phyloP scores from a whole-genome alignment of 2,113 vertebrate genomes.

The Halichoeres trimaculatus region DNA sequence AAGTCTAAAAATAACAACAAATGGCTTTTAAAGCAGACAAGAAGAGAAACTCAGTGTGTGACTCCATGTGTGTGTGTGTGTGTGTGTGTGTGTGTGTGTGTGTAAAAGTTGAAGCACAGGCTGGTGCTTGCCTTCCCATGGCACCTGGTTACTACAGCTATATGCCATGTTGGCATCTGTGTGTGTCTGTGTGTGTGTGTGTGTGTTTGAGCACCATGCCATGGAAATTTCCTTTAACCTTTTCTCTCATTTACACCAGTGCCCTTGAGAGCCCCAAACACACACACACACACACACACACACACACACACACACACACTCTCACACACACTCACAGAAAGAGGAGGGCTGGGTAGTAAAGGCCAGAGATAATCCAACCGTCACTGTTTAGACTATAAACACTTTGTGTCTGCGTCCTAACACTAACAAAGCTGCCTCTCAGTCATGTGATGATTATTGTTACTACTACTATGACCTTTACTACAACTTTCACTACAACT shows the following conservation, averaged over 20 bases:
- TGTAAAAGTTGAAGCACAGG: constrained; percentile 31
- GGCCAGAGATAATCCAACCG: constrained; percentile 34
- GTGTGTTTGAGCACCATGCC: constrained; percentile 9
- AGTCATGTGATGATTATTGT: constrained; percentile 18
- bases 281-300: constrained; percentile 10
- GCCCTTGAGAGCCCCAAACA: constrained; percentile 42
- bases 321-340: too few relatives aligned
- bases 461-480: neutral
- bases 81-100: neutral
- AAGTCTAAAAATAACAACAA: constrained; percentile 65
- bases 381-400: constrained; percentile 31
- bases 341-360: neutral
- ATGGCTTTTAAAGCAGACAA: constrained; percentile 38
- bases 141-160: constrained; percentile 59
- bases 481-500: neutral
- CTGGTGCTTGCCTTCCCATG: constrained; percentile 62
- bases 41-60: constrained; percentile 3
- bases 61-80: neutral
- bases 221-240: constrained; percentile 73
- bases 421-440: constrained; percentile 12
- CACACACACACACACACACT: constrained; percentile 14
- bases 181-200: constrained; percentile 17
- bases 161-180: constrained; percentile 20
- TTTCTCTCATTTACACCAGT: constrained; percentile 50
- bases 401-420: neutral